Evolutionary conservation across 2,888 invertebrate species (phyloP).

Genomic region (Polydrusus tereticollis): DNA sequence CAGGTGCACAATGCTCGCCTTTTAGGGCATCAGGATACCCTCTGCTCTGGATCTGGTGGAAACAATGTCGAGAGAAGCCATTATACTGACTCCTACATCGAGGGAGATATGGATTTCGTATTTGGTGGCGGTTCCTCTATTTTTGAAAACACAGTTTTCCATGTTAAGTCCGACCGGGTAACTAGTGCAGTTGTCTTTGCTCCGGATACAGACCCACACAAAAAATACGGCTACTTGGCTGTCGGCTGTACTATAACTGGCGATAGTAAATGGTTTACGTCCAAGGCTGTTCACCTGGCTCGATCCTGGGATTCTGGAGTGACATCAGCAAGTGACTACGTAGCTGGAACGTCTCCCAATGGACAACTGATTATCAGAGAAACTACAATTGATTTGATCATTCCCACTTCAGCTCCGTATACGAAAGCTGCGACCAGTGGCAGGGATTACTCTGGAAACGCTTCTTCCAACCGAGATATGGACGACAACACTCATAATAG

Average conservation of each 20-base stretch:
- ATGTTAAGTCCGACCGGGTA: constrained; percentile 28
- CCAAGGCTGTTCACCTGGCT: constrained; percentile 14
- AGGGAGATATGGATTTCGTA: constrained; percentile 36
- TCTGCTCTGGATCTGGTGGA: constrained; percentile 20
- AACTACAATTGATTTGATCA: constrained; percentile 28
- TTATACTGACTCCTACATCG: constrained; percentile 23
- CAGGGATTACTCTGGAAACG: constrained; percentile 34
- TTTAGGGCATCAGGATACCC: constrained; percentile 38
- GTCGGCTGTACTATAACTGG: constrained; percentile 28
- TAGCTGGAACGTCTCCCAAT: constrained; percentile 36
- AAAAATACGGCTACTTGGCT: constrained; percentile 29
- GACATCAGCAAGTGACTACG: constrained; percentile 20
- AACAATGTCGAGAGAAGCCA: constrained; percentile 8
- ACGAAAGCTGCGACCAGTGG: constrained; percentile 34
- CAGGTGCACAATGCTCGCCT: constrained; percentile 29
- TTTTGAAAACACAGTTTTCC: constrained; percentile 28
- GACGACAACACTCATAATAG: constrained; percentile 26
- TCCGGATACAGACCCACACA: constrained; percentile 25
- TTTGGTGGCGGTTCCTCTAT: constrained; percentile 31
- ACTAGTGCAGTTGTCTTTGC: constrained; percentile 24
- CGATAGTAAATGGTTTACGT: constrained; percentile 9
- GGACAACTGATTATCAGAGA: constrained; percentile 35
- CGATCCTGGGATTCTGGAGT: constrained; percentile 39
- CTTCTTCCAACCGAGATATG: constrained; percentile 13
- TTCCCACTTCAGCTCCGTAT: constrained; percentile 24